A percentile compares a stretch with the other conserved stretches of the same genome.
phyloP scores from a whole-genome alignment of 2,888 invertebrate genomes.

The Empis stercorea region DNA sequence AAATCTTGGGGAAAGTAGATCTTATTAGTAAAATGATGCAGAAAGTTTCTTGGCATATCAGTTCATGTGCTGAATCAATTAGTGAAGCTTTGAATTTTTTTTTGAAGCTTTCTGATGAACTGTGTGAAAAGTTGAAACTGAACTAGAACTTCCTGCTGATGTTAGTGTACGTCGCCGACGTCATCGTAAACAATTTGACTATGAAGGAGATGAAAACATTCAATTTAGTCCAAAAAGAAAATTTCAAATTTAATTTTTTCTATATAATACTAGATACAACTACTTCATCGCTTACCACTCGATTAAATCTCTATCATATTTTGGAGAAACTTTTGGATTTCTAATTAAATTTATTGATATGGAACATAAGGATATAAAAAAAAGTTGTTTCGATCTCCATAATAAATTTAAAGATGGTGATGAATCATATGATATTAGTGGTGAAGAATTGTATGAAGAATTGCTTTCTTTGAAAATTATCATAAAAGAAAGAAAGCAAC shows the following conservation, averaged over 20 bases:
- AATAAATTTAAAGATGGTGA: neutral
- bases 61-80: neutral
- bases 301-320: neutral
- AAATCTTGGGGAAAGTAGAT: too few relatives aligned
- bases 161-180: neutral
- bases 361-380: neutral
- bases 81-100: neutral
- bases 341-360: neutral
- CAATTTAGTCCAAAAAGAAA: neutral
- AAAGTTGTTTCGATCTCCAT: neutral
- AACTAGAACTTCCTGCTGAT: neutral
- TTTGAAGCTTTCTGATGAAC: neutral
- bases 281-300: neutral
- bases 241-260: neutral
- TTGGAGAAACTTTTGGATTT: neutral
- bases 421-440: neutral
- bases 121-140: neutral
- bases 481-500: neutral
- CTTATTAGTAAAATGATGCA: neutral
- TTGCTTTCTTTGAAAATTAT: neutral
- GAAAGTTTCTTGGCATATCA: neutral
- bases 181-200: neutral
- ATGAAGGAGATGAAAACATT: neutral
- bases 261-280: neutral
- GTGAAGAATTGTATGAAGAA: neutral